phyloP scores from a whole-genome alignment of 2,888 invertebrate genomes.

The Gnatocerus cornutus region DNA sequence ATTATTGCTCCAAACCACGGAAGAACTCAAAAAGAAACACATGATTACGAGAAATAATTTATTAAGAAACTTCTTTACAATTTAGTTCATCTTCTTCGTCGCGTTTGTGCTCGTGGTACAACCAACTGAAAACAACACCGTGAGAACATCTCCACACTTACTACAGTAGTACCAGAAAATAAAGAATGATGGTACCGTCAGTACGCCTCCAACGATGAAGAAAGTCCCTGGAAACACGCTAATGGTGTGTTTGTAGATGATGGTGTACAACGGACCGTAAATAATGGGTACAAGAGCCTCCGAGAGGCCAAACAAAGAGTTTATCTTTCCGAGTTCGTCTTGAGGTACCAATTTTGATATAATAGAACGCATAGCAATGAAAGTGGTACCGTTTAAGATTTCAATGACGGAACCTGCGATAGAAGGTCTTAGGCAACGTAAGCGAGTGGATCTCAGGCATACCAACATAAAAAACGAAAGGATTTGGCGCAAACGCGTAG shows the following conservation, averaged over 20 bases:
- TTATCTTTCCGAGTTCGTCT: slow-evolving; percentile 75
- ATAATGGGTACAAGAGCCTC: slow-evolving; percentile 65
- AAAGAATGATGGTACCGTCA: slow-evolving; percentile 58
- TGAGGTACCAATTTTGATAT: slow-evolving; percentile 74
- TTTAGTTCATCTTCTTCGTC: slow-evolving; percentile 56
- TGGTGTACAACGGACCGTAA: slow-evolving; percentile 66
- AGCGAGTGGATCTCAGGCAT: slow-evolving; percentile 51
- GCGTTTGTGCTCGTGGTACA: slow-evolving; percentile 69
- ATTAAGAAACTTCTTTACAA: slow-evolving; percentile 17
- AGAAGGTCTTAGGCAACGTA: slow-evolving; percentile 5
- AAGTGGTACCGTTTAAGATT: slow-evolving; percentile 70
- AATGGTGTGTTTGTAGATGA: slow-evolving; percentile 64
- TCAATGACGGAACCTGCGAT: slow-evolving; percentile 73
- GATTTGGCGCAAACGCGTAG: slow-evolving; percentile 84
- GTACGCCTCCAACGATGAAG: slow-evolving; percentile 55
- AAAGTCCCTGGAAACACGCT: slow-evolving; percentile 64
- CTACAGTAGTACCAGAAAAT: slow-evolving; percentile 61
- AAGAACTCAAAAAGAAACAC: slow-evolving; percentile 14
- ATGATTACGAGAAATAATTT: slow-evolving; percentile 47
- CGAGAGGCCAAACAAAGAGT: slow-evolving; percentile 65
- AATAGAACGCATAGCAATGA: slow-evolving; percentile 75
- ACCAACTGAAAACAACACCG: slow-evolving; percentile 66
- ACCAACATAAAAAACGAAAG: slow-evolving; percentile 86
- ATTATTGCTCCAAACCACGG: slow-evolving; percentile 16
- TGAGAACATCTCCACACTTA: background rate